phyloP scores from a whole-genome alignment of 2,797 vertebrate genomes.

The Etheostoma perlongum region DNA sequence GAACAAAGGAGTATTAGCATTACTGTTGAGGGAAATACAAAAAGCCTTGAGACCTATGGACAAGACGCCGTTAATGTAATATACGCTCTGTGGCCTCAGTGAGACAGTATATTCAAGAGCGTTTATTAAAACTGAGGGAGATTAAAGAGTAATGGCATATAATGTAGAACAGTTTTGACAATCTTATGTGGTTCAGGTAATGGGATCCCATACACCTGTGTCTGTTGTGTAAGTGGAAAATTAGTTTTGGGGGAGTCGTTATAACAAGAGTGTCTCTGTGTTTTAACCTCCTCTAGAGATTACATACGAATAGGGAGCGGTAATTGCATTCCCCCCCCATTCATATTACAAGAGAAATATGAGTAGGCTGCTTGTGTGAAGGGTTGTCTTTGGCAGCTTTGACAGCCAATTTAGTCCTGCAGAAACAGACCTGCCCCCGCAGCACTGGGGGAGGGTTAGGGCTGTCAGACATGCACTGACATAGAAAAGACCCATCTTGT shows the following conservation, averaged over 20 bases:
- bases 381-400: slow-evolving; percentile 61
- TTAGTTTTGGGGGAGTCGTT: slow-evolving; percentile 56
- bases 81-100: slow-evolving; percentile 31
- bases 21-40: slow-evolving; percentile 8
- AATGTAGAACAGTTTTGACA: slow-evolving; percentile 44
- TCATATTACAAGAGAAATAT: slow-evolving; percentile 73
- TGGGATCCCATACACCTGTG: slow-evolving; percentile 39
- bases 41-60: slow-evolving; percentile 16
- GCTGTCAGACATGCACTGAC: slow-evolving; percentile 54
- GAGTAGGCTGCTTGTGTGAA: slow-evolving; percentile 52
- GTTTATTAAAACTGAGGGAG: slow-evolving; percentile 53
- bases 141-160: slow-evolving; percentile 42
- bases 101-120: slow-evolving; percentile 8
- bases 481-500: slow-evolving; percentile 36
- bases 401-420: slow-evolving; percentile 78
- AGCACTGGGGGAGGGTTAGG: slow-evolving; percentile 38
- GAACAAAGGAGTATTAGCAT: slow-evolving; percentile 3
- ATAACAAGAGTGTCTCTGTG: slow-evolving; percentile 66
- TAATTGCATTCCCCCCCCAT: slow-evolving; percentile 61
- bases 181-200: slow-evolving; percentile 48
- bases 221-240: slow-evolving; percentile 55
- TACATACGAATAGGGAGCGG: slow-evolving; percentile 57
- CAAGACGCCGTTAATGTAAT: slow-evolving; percentile 41
- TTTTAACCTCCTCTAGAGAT: slow-evolving; percentile 64
- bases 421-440: slow-evolving; percentile 66